Percentiles rank a stretch among this genome's conserved stretches.
Evolutionary conservation across 2,797 vertebrate species (phyloP).

Genomic region (Anas georgica): DNA sequence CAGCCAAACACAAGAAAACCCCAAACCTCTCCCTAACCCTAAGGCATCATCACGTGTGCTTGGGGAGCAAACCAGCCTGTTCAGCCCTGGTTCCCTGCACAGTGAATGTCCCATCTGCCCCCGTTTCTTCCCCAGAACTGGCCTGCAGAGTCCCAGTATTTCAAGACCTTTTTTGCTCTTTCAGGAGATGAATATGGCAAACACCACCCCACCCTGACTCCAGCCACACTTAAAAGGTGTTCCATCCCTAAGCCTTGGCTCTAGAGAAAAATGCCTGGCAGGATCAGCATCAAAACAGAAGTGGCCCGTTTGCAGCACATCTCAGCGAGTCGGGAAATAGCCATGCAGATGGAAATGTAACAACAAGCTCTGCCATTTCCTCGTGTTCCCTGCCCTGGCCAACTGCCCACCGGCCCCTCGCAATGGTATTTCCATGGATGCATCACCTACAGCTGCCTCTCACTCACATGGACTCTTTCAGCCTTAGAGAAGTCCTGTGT

Average conservation of each 20-base stretch:
- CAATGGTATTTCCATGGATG: not conserved
- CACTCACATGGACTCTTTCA: not conserved
- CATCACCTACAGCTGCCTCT: not conserved
- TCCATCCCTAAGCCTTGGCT: fast-evolving
- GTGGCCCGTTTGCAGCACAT: not conserved
- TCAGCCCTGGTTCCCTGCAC: too few relatives aligned
- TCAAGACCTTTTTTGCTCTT: not conserved
- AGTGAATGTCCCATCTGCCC: fast-evolving
- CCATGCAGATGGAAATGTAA: fast-evolving
- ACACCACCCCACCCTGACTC: not conserved
- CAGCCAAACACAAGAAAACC: not conserved
- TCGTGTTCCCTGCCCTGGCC: not conserved
- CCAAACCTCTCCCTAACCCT: fast-evolving
- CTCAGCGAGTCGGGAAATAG: not conserved
- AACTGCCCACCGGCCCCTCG: not conserved
- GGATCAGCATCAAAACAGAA: not conserved
- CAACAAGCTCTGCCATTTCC: not conserved
- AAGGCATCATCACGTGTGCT: not conserved
- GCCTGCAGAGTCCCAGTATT: not conserved
- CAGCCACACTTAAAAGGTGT: not conserved
- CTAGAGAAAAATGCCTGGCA: fast-evolving
- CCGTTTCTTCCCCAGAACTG: too few relatives aligned
- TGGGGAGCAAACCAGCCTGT: not conserved
- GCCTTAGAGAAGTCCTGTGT: not conserved
- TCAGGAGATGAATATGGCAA: not conserved